These are phyloP conservation scores for Shargacucullia verbasci DNA, from an alignment of 2,888 invertebrate species.

Conservation along the genomic window DNA sequence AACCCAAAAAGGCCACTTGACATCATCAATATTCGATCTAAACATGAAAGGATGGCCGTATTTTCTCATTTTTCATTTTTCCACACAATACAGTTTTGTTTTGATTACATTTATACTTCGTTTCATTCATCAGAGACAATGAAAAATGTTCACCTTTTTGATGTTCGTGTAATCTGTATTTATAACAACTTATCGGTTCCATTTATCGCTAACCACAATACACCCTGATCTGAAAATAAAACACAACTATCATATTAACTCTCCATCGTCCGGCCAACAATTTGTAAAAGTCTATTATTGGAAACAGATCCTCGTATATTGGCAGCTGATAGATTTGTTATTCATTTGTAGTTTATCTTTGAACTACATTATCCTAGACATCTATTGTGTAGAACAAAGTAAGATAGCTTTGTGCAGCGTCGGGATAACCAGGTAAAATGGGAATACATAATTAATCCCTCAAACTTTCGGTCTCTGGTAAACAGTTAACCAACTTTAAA, in stretches of 20 bases:
- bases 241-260: neutral
- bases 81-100: conserved; percentile 33
- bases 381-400: conserved; percentile 20
- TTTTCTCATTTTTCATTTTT: conserved; percentile 47
- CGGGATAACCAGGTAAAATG: conserved; percentile 34
- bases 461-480: conserved; percentile 41
- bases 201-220: neutral
- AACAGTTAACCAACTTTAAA: conserved; percentile 43
- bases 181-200: neutral
- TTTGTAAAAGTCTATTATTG: conserved; percentile 1
- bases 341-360: neutral
- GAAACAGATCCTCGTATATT: neutral
- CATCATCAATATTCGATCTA: conserved; percentile 47
- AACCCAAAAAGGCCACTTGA: conserved; percentile 35
- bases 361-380: neutral
- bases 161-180: neutral
- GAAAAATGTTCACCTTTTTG: no score
- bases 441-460: conserved; percentile 50
- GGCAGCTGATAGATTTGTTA: neutral
- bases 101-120: conserved; percentile 31
- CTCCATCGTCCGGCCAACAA: neutral
- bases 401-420: conserved; percentile 12
- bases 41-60: conserved; percentile 32
- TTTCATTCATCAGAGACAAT: no score
- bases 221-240: neutral